These are phyloP conservation scores for Amyelois transitella DNA, from an alignment of 1,140 invertebrate genomes.

Conservation along the genomic window DNA sequence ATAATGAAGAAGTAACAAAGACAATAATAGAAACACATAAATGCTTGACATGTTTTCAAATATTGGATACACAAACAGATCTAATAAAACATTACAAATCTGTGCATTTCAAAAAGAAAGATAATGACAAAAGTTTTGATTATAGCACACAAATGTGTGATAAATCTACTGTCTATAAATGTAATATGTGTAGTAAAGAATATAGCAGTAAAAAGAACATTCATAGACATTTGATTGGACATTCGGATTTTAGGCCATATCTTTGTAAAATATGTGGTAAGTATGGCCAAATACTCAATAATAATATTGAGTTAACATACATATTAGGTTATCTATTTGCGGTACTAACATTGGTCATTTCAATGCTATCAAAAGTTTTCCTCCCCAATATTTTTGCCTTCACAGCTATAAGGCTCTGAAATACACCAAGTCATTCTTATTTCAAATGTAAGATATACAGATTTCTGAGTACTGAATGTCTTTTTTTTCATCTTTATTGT, in stretches of 20 bases:
- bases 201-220: slow-evolving; percentile 28
- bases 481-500: too few relatives aligned
- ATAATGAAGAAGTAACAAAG: slow-evolving; percentile 6
- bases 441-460: too few relatives aligned
- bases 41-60: slow-evolving; percentile 42
- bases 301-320: slow-evolving; percentile 3
- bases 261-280: slow-evolving; percentile 54
- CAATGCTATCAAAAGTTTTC: too few relatives aligned
- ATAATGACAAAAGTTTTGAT: slow-evolving; percentile 1
- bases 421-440: not conserved
- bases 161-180: slow-evolving; percentile 25
- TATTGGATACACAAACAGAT: slow-evolving; percentile 18
- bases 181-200: slow-evolving; percentile 31
- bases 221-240: slow-evolving; percentile 25
- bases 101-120: slow-evolving; percentile 16
- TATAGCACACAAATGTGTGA: slow-evolving; percentile 5
- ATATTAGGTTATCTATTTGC: not conserved
- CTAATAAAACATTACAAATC: slow-evolving; percentile 36
- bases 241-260: slow-evolving; percentile 34
- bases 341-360: not conserved
- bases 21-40: slow-evolving; percentile 9
- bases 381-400: not conserved
- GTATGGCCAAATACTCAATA: slow-evolving; percentile 7
- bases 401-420: not conserved
- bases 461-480: too few relatives aligned